These are phyloP conservation scores for Ifrita kowaldi DNA, from an alignment of 2,113 vertebrate genomes.

Conservation along the genomic window DNA sequence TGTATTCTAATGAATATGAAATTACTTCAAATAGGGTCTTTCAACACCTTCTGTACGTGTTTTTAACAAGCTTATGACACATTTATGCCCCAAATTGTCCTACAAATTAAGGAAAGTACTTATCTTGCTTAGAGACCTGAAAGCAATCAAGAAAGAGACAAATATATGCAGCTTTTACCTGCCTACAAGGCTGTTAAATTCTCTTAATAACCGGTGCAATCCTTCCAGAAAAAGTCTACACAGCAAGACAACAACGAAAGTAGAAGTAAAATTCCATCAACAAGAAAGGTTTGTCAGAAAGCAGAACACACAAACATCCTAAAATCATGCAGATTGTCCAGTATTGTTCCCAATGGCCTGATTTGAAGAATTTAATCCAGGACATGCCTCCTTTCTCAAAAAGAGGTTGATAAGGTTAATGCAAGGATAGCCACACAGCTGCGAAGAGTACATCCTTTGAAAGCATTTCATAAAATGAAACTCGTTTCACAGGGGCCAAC, in stretches of 20 bases:
- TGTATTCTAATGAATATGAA: background rate
- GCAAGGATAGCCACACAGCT: constrained; percentile 29
- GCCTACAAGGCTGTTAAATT: background rate
- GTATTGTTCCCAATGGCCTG: background rate
- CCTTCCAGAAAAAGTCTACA: background rate
- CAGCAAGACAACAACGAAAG: background rate
- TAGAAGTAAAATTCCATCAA: background rate
- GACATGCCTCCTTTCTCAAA: background rate
- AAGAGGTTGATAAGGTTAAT: constrained; percentile 32
- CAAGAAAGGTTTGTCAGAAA: background rate
- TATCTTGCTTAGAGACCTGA: background rate
- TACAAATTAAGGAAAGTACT: background rate
- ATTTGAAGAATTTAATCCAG: constrained; percentile 48
- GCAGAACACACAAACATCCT: background rate
- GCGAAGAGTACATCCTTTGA: background rate
- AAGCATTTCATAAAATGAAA: background rate
- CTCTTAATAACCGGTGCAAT: background rate
- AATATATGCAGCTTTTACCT: background rate
- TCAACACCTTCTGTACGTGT: background rate
- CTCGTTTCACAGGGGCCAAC: background rate
- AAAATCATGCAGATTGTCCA: background rate
- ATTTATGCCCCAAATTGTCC: background rate
- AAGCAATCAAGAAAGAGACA: background rate
- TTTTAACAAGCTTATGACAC: background rate
- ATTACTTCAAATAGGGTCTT: background rate